Base-by-base conservation (phyloP, 2,113 vertebrate species). In the Uria aalge region DNA sequence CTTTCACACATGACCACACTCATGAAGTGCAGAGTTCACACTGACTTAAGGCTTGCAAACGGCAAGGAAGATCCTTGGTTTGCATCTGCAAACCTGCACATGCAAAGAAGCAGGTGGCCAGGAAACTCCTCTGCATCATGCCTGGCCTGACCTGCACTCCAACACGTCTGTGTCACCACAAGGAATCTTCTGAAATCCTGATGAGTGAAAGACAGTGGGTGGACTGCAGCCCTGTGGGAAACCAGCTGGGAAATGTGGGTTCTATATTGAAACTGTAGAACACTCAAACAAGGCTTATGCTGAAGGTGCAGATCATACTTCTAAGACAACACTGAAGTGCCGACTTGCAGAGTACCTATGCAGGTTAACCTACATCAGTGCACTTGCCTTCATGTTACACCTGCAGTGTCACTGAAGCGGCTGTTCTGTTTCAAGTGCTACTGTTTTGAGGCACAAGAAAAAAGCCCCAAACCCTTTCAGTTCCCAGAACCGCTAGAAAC, bases 111-210 rank as follows among this genome's bases (percentile, higher is more conserved):
- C 30, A 43, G 9, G 9, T 2, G 4, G 34, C 18, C 30, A 60
- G 16, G 36, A 11, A 69, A 15, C 15, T 10, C 30, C 1, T 48
- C 21, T 11, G 5, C 5, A 8, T 34, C 48, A 3, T 9, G 53
- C n/a, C 18, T 24, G 9, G 47, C 43, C 22, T 29, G 27, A 36
- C 26, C 24, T 41, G 38, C n/a, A 38, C 43, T 38, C 41, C 0
- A 0, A 20, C 11, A 2, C 2, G 6, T 16, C 26, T 5, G 14
- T 22, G 63, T 9, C 57, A 52, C 40, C 0, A 4, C 26, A 47
- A 18, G 29, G 21, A 40, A 48, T 32, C 34, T 53, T 34, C n/a
- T 7, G 75, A 27, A 43, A 64, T 29, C 15, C 15, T 7, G 15
- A 2, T 4, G 14, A 40, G 48, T 11, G 24, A 60, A n/a, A 2